Evolutionary conservation across 2,888 invertebrate genomes (phyloP), one percentile per base, ranked within the genome.

Genomic region (Chalcosyrphus nemorum): DNA sequence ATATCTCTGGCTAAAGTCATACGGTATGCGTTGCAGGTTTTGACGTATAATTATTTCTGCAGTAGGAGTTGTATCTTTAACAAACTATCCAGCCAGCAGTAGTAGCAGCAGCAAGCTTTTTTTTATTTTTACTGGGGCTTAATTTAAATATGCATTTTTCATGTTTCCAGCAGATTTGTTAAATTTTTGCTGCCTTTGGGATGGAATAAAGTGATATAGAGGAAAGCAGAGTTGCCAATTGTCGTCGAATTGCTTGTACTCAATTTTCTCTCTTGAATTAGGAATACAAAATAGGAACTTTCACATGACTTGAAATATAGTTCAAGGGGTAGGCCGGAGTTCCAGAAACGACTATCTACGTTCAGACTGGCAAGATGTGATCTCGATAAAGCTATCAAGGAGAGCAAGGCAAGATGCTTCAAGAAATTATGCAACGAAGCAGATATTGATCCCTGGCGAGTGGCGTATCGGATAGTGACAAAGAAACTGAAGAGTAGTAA

Each of bases 81-180:
- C 54, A 54, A 45, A 71, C 56, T 63, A 71, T 57, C 41, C 47
- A 78, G 50, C 38, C n/a, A 17, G 19, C 50, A 41, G 17, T 4
- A 11, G 4, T 29, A 24, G 32, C 61, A n/a, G 35, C 54, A 45
- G 35, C 35, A 35, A 9, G n/a, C 32, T 70, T 19, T 38, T 52
- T 57, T 29, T 4, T 4, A 24, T 4, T 38, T 17, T 21, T 27
- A 27, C 6, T n/a, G n/a, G 32, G 38, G 56, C 47, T 71, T 81
- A 77, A 77, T 81, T 81, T 81, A 81, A 77, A 66, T 71, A 77
- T 77, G 59, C 70, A 81, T 81, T 81, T 77, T 77, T 81, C 52
- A 71, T 81, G 57, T 81, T 71, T 66, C 65, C 77, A 65, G 54
- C 43, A 81, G 66, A 71, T 77, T 81, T 77, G 59, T 66, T 77